Percentiles rank a stretch among this genome's conserved stretches.
Conservation (phyloP, 1,140 invertebrate genomes). For the Polypedilum pembai region DNA sequence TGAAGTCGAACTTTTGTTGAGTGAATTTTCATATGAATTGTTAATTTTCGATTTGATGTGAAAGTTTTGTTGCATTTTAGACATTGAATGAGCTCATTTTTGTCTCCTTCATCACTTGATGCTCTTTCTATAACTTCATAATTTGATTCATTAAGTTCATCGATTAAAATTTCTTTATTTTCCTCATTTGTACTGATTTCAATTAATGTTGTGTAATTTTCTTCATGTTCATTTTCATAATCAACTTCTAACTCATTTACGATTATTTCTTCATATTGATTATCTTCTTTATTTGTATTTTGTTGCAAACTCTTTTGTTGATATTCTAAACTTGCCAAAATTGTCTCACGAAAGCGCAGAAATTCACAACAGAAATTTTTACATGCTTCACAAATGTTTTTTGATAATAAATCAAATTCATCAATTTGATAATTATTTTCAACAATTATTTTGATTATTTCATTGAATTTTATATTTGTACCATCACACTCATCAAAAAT, state of each 20-base stretch:
- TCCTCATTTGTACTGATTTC: background rate
- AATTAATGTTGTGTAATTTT: background rate
- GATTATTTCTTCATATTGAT: background rate
- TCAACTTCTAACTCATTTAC: background rate
- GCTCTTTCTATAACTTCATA: background rate
- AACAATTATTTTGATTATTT: background rate
- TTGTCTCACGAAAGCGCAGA: background rate
- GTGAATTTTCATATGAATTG: background rate
- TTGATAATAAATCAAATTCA: background rate
- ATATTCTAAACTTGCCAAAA: background rate
- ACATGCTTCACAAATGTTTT: background rate
- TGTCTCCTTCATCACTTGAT: background rate
- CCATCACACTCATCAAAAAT: background rate
- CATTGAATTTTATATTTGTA: background rate
- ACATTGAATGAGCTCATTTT: background rate
- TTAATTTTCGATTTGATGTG: background rate
- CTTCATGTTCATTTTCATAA: background rate
- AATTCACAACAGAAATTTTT: background rate
- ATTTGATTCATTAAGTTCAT: background rate
- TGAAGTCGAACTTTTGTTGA: background rate
- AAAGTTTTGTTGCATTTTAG: background rate
- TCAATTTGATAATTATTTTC: background rate
- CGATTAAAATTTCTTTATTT: background rate
- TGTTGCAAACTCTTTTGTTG: background rate
- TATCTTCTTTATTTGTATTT: background rate